Evolutionary conservation across 2,113 vertebrate genomes (phyloP), one percentile per base, ranked within the genome.

Genomic region (Jaculus jaculus): DNA sequence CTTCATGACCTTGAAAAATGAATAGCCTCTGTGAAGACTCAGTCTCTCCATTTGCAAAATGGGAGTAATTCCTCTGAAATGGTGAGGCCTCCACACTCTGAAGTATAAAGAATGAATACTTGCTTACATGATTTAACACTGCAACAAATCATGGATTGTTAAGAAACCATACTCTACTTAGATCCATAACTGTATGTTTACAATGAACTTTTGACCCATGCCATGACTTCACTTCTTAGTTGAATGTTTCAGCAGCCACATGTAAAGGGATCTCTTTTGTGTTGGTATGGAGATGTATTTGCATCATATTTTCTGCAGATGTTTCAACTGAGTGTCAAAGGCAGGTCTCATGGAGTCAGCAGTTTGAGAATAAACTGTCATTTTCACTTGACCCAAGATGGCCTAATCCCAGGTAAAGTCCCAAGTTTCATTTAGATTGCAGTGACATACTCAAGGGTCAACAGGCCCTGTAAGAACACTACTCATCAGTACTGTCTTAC

Each of bases 261-360:
- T 24, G 68, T 42, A 47, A 93, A 92, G 47, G 34, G 4, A 61
- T 6, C 28, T 85, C 73, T 77, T 93, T 26, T 73, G 63, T 84
- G 15, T 54, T 30, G 39, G 15, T 65, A 60, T 74, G n/a, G 78
- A 84, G 32, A n/a, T 87, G 7, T 84, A 81, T 65, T 93, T 93
- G 30, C 68, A 20, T 87, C 39, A 34, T 78, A 77, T 87, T 91
- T 88, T 84, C 71, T 75, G 32, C 80, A 94, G 32, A 91, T 93
- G 60, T 89, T 94, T 94, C 82, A 82, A 84, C 65, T 34, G 61
- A 86, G 24, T 34, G 32, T 80, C 84, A 87, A 79, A 73, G 60
- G 54, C n/a, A 39, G 21, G 15, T 30, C 11, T 90, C 81, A 37
- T 13, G 20, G 72, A 81, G 65, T 11, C 42, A 80, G 39, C 9